Evolutionary conservation across 2,888 invertebrate genomes (phyloP).

Genomic region (Teinopalpus imperialis): DNA sequence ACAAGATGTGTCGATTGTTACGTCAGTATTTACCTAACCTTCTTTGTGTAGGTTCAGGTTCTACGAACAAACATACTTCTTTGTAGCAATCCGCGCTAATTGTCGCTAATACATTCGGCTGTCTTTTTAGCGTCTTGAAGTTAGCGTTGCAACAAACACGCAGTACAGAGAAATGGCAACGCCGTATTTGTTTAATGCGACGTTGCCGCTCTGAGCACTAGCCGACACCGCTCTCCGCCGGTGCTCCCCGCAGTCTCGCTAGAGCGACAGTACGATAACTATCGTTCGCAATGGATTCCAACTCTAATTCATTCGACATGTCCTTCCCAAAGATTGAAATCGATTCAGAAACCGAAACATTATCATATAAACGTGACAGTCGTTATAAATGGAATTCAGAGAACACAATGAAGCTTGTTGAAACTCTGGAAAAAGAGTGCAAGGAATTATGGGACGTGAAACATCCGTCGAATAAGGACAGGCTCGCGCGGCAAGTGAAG

Average conservation of each 20-base stretch:
- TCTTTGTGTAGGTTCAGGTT: slow-evolving; percentile 24
- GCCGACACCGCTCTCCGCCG: slow-evolving; percentile 53
- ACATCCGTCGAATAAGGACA: slow-evolving; percentile 55
- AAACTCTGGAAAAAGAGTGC: slow-evolving; percentile 59
- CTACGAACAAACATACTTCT: slow-evolving; percentile 38
- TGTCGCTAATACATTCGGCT: slow-evolving; percentile 52
- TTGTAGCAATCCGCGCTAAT: slow-evolving; percentile 52
- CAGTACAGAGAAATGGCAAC: slow-evolving; percentile 40
- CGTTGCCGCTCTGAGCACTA: slow-evolving; percentile 57
- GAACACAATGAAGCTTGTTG: slow-evolving; percentile 61
- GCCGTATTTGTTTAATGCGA: slow-evolving; percentile 38
- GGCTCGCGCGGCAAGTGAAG: slow-evolving; percentile 49
- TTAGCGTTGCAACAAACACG: slow-evolving; percentile 41
- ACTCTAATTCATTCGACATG: slow-evolving; percentile 56
- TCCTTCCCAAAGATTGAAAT: slow-evolving; percentile 60
- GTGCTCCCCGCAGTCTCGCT: slow-evolving; percentile 71
- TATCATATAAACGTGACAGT: slow-evolving; percentile 37
- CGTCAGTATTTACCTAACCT: slow-evolving; percentile 19
- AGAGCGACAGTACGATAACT: slow-evolving; percentile 61
- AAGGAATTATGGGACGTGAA: slow-evolving; percentile 66
- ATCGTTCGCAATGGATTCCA: slow-evolving; percentile 56
- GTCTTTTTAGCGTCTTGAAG: slow-evolving; percentile 46
- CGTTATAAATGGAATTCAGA: slow-evolving; percentile 57
- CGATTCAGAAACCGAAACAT: slow-evolving; percentile 51
- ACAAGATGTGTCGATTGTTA: too few relatives aligned